Percentiles rank a stretch among this genome's conserved stretches.
These are phyloP conservation scores for Sebastes umbrosus DNA, from an alignment of 2,797 vertebrate genomes.

Conservation along the genomic window DNA sequence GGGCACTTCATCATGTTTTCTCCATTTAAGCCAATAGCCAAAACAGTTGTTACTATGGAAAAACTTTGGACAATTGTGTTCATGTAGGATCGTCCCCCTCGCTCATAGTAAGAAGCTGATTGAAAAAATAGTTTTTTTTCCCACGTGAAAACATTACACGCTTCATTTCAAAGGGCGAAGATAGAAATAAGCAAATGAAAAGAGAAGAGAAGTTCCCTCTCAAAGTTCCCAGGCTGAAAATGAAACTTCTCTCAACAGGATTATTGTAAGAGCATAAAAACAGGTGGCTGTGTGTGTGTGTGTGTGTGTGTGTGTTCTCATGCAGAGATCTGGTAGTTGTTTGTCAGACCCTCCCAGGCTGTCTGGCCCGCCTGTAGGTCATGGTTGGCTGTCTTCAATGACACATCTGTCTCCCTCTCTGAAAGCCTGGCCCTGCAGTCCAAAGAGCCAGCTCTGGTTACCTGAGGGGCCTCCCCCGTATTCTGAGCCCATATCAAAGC, in stretches of 20 bases:
- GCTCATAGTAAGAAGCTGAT: background rate
- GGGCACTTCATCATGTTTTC: too few species aligned
- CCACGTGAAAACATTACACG: background rate
- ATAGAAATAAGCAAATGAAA: constrained; percentile 14
- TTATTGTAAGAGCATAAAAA: constrained; percentile 46
- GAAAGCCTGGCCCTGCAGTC: constrained; percentile 43
- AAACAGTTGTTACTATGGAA: background rate
- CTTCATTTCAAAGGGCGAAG: constrained; percentile 9
- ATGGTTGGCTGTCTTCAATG: constrained; percentile 56
- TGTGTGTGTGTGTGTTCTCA: constrained; percentile 18
- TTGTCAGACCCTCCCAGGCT: constrained; percentile 40
- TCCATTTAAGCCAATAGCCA: background rate
- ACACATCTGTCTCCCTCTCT: constrained; percentile 60
- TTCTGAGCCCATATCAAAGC: constrained; percentile 56
- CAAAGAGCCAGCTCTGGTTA: constrained; percentile 61
- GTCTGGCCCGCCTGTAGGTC: constrained; percentile 40
- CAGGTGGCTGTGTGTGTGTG: constrained; percentile 42
- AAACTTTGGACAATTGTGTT: background rate
- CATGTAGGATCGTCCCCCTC: background rate
- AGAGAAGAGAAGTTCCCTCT: background rate
- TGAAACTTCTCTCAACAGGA: constrained; percentile 44
- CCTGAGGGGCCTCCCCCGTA: constrained; percentile 56
- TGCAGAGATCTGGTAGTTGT: constrained; percentile 40
- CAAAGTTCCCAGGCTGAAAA: constrained; percentile 25
- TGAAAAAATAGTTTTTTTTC: background rate